Conservation (phyloP, 2,888 invertebrate genomes). For the Malachius bipustulatus region DNA sequence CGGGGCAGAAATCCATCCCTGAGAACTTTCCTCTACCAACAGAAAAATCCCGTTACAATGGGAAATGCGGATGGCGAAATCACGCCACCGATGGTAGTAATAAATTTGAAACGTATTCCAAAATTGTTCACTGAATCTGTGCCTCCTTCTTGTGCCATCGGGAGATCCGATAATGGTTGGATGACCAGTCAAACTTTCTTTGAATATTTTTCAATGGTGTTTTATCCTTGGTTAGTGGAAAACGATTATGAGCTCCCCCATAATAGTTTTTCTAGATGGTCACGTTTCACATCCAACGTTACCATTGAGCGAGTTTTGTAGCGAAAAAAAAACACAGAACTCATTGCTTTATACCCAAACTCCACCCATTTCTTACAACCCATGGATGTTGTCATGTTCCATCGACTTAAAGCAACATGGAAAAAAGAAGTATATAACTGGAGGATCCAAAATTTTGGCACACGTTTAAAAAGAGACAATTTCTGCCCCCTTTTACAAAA, state of each 20-base stretch:
- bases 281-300: slow-evolving; percentile 25
- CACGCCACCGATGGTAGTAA: too few species aligned
- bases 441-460: slow-evolving; percentile 8
- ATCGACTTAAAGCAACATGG: too few species aligned
- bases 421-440: slow-evolving; percentile 17
- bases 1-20: too few species aligned
- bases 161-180: slow-evolving; percentile 22
- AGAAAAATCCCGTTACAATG: too few species aligned
- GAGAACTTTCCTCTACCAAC: too few species aligned
- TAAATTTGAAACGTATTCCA: neutral
- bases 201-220: slow-evolving; percentile 29
- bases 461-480: slow-evolving; percentile 19
- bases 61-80: too few species aligned
- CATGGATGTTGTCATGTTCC: slow-evolving; percentile 20
- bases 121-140: slow-evolving; percentile 14
- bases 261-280: slow-evolving; percentile 27
- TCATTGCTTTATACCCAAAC: slow-evolving; percentile 25
- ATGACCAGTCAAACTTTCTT: slow-evolving; percentile 26
- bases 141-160: slow-evolving; percentile 19
- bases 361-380: slow-evolving; percentile 27
- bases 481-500: slow-evolving; percentile 17
- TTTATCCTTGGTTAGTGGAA: slow-evolving; percentile 24
- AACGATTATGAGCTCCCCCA: slow-evolving; percentile 20
- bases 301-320: slow-evolving; percentile 25
- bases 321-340: slow-evolving; percentile 22